These are phyloP conservation scores for Chrysocyon brachyurus DNA, from an alignment of 2,797 vertebrate species.

Conservation along the genomic window DNA sequence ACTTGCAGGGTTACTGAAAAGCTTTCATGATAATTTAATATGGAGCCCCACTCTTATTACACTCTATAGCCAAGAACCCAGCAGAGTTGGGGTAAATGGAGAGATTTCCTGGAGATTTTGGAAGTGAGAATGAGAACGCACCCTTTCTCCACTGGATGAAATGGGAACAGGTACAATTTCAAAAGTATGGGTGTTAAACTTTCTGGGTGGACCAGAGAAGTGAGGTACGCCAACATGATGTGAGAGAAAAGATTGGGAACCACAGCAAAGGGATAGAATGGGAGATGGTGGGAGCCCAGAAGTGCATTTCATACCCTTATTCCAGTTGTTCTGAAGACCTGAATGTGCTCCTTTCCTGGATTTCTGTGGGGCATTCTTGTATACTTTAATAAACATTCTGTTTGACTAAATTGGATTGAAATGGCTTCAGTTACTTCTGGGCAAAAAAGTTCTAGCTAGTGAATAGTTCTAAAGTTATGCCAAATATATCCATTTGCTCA, in stretches of 20 bases:
- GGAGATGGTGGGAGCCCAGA: not conserved
- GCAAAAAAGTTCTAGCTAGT: not conserved
- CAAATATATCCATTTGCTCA: not conserved
- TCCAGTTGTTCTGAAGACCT: not conserved
- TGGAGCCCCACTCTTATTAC: rapidly evolving
- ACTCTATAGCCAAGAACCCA: not conserved
- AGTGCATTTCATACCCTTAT: not conserved
- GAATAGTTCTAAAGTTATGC: not conserved
- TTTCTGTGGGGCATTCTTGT: not conserved
- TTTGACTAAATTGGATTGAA: not conserved
- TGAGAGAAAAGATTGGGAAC: not conserved
- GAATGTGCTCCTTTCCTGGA: too few relatives aligned
- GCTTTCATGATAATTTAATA: not conserved
- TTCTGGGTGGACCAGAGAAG: not conserved
- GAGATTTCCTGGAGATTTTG: not conserved
- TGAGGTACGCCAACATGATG: not conserved
- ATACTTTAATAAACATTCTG: not conserved
- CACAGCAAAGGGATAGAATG: not conserved
- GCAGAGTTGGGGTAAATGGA: not conserved
- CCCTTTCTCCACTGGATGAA: not conserved
- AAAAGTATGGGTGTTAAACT: not conserved
- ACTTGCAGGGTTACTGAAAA: not conserved
- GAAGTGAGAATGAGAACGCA: not conserved
- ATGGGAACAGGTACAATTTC: not conserved
- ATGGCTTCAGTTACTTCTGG: not conserved